Percentiles rank a stretch among this genome's conserved stretches.
Conservation (phyloP, 2,113 vertebrate genomes). For the Vulpes vulpes region DNA sequence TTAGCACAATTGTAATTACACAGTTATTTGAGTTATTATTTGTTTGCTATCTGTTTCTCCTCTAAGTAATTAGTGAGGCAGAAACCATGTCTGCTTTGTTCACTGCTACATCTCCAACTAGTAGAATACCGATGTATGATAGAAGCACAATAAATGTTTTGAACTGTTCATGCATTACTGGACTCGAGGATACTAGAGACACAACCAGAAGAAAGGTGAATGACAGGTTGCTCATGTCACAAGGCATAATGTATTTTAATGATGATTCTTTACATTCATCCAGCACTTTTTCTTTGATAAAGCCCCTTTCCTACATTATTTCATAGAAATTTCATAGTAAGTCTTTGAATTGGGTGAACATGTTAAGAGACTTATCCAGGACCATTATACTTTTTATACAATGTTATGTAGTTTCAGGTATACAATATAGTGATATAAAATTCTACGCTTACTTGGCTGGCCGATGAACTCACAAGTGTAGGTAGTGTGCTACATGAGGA, state of each 20-base stretch:
- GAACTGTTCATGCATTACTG: background rate
- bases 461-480: too few species aligned
- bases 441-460: background rate
- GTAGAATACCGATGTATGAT: background rate
- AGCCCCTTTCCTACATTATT: background rate
- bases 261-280: background rate
- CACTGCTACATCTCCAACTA: background rate
- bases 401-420: background rate
- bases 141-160: background rate
- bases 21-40: background rate
- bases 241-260: background rate
- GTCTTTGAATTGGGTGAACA: constrained; percentile 14
- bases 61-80: background rate
- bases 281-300: background rate
- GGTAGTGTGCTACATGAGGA: too few species aligned
- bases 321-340: background rate
- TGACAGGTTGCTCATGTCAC: background rate
- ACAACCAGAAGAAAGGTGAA: background rate
- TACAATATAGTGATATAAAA: background rate
- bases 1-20: background rate
- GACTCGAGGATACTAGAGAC: background rate
- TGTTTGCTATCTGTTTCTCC: background rate
- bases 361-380: background rate
- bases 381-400: background rate
- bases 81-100: background rate